Evolutionary conservation across 2,113 vertebrate species (phyloP), one percentile per base, ranked within the genome.

Genomic region (Podilymbus podiceps): DNA sequence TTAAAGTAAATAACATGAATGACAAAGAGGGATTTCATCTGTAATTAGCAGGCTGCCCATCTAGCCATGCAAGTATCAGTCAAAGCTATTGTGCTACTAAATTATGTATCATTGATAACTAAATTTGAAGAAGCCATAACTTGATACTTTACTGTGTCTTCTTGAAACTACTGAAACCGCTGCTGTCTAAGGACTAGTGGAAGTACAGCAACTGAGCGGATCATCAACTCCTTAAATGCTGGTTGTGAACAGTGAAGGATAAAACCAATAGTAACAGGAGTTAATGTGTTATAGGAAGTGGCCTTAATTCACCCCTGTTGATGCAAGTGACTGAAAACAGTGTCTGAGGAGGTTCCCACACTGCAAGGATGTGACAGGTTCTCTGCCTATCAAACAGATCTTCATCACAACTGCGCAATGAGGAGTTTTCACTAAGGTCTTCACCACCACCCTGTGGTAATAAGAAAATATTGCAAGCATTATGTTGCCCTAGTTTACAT

Each of bases 381-480:
- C 5, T 73, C 74, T 40, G 35, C 8, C 0, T 14, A 13, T 6
- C 28, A 11, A 23, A n/a, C 0, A 1, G 3, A 19, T 3, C 31
- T 50, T 20, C 59, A 44, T 52, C 25, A 8, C 23, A 23, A 10
- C 31, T 6, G 28, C 72, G 30, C 53, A 3, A 8, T 2, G 5
- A 33, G 11, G 4, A 27, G 24, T 33, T 71, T 30, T 77, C 25
- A 46, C 38, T 12, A 67, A 90, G 60, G 55, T 67, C 47, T 79
- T 46, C 68, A 72, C 60, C 15, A 21, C 95, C 96, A 63, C 92
- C 95, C 90, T 84, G 82, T 94, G 96, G 97, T 31, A 44, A 20
- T 40, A 15, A 15, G 49, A 16, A 62, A 62, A 40, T 30, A 96
- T 2, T 88, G 79, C 81, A 92, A 47, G 56, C 6, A 2, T 31